Evolutionary conservation across 2,113 vertebrate genomes (phyloP).

Genomic region (Lathamus discolor): DNA sequence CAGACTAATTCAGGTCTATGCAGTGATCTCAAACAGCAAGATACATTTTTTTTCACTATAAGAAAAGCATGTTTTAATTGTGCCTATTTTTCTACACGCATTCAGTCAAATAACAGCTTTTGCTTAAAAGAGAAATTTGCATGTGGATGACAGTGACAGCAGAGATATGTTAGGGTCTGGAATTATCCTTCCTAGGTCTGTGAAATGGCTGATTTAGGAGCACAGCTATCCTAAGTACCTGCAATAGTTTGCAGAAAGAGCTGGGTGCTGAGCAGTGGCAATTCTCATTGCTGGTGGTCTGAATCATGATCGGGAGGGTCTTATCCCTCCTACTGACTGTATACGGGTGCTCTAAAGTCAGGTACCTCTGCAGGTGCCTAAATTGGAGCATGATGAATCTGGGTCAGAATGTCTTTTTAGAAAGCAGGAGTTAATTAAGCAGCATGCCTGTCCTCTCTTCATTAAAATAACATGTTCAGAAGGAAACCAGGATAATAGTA

Average conservation of each 20-base stretch:
- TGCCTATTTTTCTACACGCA: not conserved
- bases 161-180: not conserved
- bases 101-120: not conserved
- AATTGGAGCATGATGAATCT: not conserved
- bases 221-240: not conserved
- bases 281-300: not conserved
- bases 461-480: conserved; percentile 24
- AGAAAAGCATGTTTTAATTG: not conserved
- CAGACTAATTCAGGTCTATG: not conserved
- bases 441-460: not conserved
- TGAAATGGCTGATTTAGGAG: not conserved
- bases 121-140: not conserved
- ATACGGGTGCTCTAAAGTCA: not conserved
- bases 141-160: not conserved
- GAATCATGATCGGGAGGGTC: not conserved
- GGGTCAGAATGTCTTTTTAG: not conserved
- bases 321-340: not conserved
- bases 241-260: not conserved
- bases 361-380: not conserved
- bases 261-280: not conserved
- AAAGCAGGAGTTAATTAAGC: conserved; percentile 13
- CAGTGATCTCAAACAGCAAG: not conserved
- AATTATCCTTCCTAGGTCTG: not conserved
- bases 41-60: not conserved
- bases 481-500: not conserved